Base-by-base conservation (phyloP, 92 coral and sea anemone genomes). In the Epizoanthus stellaris region DNA sequence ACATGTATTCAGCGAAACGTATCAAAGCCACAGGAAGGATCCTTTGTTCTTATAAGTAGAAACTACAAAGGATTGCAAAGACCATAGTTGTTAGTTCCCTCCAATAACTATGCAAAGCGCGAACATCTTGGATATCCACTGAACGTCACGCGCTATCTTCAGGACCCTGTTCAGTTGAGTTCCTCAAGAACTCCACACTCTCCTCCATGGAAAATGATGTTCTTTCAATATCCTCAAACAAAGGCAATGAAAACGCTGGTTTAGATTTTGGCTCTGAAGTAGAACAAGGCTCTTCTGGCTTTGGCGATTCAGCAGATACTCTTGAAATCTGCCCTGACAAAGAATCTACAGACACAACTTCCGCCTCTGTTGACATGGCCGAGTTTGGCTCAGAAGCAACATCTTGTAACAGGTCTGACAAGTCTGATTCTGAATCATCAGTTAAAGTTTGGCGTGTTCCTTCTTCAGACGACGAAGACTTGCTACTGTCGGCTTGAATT, bases 191-290 rank as follows among this genome's bases (percentile, higher is more conserved):
- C 3, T 79, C 83, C 20, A 79, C 53, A 53, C 83, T 79, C 3
- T 79, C 83, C 3, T 79, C 83, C 83, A 79, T 5, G 20, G 71
- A 63, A 63, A 79, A 79, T 36, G 83, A 79, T 13, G 60, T 79
- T 58, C 58, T 79, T 45, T 79, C 83, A n/a, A 63, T 38, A 45
- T 79, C 83, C 60, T 79, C 83, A 63, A 79, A 79, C 71, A 79
- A 63, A 10, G 83, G 83, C 72, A 79, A 5, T 10, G 83, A 79
- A 9, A 79, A 76, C 1, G 23, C 2, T 57, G 53, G 17, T n/a
- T 36, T 57, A 9, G 67, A 59, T 39, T 19, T 23, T 30, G 14
- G 14, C 56, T 11, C 56, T 0, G 9, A 8, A 40, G 25, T 56
- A 20, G 68, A 39, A 47, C 14, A 16, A 34, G 36, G 15, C 52